Percentiles rank a stretch among this genome's conserved stretches.
Conservation (phyloP, 2,888 invertebrate genomes). For the Aspidapion aeneum region DNA sequence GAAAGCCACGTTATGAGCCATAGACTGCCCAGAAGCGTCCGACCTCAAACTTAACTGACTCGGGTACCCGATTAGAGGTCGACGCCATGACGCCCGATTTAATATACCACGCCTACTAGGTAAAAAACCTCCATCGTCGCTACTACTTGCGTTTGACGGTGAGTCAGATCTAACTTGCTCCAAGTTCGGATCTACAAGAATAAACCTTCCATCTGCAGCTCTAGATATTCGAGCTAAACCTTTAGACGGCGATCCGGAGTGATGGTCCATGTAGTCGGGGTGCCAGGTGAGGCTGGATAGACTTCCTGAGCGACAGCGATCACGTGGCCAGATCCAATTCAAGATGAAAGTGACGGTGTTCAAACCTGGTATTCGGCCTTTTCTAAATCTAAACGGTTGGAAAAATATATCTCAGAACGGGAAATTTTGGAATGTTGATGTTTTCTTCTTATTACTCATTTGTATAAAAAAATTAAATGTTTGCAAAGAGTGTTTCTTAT, state of each 20-base stretch:
- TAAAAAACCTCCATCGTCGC: slow-evolving; percentile 83
- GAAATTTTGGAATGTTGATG: too few relatives aligned
- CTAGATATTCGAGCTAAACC: slow-evolving; percentile 66
- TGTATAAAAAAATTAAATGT: too few relatives aligned
- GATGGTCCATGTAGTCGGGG: slow-evolving; percentile 45
- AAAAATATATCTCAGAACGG: too few relatives aligned
- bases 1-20: slow-evolving; percentile 41
- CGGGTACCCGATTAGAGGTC: slow-evolving; percentile 61
- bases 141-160: slow-evolving; percentile 58
- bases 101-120: slow-evolving; percentile 51
- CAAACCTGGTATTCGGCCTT: slow-evolving; percentile 94
- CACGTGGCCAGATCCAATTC: slow-evolving; percentile 75
- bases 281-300: slow-evolving; percentile 46
- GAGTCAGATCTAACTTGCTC: slow-evolving; percentile 53
- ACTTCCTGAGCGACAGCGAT: slow-evolving; percentile 59
- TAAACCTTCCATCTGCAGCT: slow-evolving; percentile 72
- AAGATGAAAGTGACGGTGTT: slow-evolving; percentile 64
- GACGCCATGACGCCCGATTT: slow-evolving; percentile 61
- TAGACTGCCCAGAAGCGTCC: slow-evolving; percentile 56
- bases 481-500: too few relatives aligned
- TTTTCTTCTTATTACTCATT: too few relatives aligned
- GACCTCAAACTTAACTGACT: slow-evolving; percentile 63
- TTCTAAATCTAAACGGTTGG: slow-evolving; percentile 79
- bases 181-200: slow-evolving; percentile 55
- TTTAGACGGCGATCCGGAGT: slow-evolving; percentile 41